Percentiles rank a stretch among this genome's conserved stretches.
These are phyloP conservation scores for Clarias magur DNA, from an alignment of 2,113 vertebrate species.

Conservation along the genomic window DNA sequence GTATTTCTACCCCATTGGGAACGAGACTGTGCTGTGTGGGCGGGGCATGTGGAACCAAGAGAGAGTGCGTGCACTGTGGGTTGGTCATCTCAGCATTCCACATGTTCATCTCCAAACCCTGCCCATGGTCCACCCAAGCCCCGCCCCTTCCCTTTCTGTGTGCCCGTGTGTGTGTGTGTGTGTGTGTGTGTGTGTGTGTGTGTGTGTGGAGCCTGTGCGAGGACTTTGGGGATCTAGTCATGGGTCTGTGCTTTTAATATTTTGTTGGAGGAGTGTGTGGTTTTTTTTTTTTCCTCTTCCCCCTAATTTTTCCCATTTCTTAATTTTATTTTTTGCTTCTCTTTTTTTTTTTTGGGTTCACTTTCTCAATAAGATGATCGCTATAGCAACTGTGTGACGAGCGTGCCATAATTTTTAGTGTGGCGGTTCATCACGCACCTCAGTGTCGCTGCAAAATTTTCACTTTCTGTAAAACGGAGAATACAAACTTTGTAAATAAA, in stretches of 20 bases:
- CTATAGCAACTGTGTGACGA: conserved; percentile 83
- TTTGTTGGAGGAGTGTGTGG: conserved; percentile 76
- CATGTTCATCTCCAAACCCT: conserved; percentile 75
- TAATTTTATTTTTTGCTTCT: conserved; percentile 18
- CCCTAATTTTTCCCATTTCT: conserved; percentile 42
- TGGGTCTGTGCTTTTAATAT: conserved; percentile 86
- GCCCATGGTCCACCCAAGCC: background rate
- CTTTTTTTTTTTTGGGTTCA: conserved; percentile 45
- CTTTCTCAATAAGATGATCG: conserved; percentile 74
- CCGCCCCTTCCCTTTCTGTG: conserved; percentile 52
- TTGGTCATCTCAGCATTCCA: conserved; percentile 46
- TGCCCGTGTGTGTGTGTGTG: conserved; percentile 61
- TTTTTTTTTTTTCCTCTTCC: conserved; percentile 64
- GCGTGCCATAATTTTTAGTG: conserved; percentile 79
- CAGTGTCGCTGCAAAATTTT: conserved; percentile 79
- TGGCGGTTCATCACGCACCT: background rate
- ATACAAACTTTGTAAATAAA: conserved; percentile 93
- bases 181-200: conserved; percentile 13
- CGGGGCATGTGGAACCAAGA: conserved; percentile 78
- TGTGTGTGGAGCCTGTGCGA: conserved; percentile 67
- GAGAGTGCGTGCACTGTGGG: conserved; percentile 53
- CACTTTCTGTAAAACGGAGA: conserved; percentile 89
- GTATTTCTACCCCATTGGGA: conserved; percentile 68
- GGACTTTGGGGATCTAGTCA: conserved; percentile 82
- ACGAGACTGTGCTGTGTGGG: conserved; percentile 83